These are phyloP conservation scores for Alethe castanea DNA, from an alignment of 2,113 vertebrate species.

Conservation along the genomic window DNA sequence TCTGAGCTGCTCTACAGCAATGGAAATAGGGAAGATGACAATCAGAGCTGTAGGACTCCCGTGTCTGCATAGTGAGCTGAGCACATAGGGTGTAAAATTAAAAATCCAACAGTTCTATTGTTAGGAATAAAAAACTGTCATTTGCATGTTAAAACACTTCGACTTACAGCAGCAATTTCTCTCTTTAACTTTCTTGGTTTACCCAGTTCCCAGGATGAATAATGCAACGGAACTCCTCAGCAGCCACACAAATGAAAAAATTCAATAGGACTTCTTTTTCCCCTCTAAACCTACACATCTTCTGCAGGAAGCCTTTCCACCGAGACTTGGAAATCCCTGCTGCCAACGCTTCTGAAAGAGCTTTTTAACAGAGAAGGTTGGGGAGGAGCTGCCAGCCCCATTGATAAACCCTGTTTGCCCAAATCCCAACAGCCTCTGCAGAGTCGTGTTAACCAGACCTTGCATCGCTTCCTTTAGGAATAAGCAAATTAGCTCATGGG, in stretches of 20 bases:
- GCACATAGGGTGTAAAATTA: not conserved
- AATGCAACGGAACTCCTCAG: conserved; percentile 26
- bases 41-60: not conserved
- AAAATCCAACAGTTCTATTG: not conserved
- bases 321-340: not conserved
- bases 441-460: not conserved
- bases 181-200: not conserved
- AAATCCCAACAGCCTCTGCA: not conserved
- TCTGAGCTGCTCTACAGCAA: not conserved
- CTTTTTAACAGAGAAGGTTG: not conserved
- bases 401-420: not conserved
- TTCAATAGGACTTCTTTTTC: not conserved
- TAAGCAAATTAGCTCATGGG: not conserved
- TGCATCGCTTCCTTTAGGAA: not conserved
- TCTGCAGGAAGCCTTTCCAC: not conserved
- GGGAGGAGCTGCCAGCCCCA: not conserved
- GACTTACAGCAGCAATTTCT: not conserved
- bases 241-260: not conserved
- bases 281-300: not conserved
- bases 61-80: not conserved
- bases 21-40: not conserved
- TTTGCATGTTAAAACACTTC: not conserved
- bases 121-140: not conserved
- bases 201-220: conserved; percentile 33
- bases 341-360: not conserved